These are phyloP conservation scores for Cercopithecus mitis DNA, from an alignment of 2,797 vertebrate genomes.

Conservation along the genomic window DNA sequence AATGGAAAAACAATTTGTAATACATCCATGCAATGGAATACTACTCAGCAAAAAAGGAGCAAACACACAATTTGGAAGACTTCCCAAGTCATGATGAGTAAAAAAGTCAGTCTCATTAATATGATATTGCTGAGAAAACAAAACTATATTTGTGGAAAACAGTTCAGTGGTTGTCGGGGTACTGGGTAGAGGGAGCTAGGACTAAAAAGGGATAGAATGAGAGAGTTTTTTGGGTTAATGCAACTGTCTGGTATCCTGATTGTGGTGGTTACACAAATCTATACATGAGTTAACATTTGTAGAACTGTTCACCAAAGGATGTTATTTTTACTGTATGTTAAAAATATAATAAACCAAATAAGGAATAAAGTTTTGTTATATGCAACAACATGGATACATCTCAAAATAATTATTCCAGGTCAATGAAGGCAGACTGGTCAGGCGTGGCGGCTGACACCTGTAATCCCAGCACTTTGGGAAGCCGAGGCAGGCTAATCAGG, in stretches of 20 bases:
- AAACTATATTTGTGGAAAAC: neutral
- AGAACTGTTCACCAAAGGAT: neutral
- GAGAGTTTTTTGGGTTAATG: neutral
- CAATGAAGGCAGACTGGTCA: neutral
- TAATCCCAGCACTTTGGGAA: no score
- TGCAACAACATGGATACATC: neutral
- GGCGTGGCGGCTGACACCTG: no score
- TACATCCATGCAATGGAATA: neutral
- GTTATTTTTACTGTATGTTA: neutral
- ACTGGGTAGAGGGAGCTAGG: neutral
- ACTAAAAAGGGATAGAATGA: neutral
- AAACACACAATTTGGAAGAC: neutral
- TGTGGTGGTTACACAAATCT: neutral
- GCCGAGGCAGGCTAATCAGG: no score
- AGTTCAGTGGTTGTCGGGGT: neutral
- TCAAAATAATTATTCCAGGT: neutral
- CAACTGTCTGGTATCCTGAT: neutral
- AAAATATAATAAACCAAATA: conserved; percentile 3
- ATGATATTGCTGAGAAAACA: neutral
- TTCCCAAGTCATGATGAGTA: neutral
- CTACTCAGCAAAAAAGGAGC: neutral
- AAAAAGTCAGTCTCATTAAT: neutral
- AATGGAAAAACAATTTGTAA: neutral
- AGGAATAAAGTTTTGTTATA: neutral
- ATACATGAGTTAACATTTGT: neutral